phyloP scores from a whole-genome alignment of 2,888 invertebrate species.

The Atrina japonica region DNA sequence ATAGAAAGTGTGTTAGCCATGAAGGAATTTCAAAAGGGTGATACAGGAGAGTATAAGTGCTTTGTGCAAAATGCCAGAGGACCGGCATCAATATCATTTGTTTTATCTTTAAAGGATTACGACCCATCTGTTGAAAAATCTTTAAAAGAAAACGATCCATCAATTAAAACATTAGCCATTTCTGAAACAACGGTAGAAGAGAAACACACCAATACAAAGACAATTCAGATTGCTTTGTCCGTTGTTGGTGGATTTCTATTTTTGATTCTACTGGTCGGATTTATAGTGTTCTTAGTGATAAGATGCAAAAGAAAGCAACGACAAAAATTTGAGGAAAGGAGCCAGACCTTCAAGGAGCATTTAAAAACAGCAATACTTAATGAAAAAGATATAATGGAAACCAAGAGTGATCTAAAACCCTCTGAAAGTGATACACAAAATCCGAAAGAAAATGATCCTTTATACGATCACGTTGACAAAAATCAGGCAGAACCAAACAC shows the following conservation, averaged over 20 bases:
- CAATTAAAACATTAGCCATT: slow-evolving; percentile 11
- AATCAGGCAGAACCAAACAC: slow-evolving; percentile 54
- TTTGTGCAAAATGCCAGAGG: slow-evolving; percentile 68
- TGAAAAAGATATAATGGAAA: slow-evolving; percentile 43
- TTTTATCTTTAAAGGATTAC: slow-evolving; percentile 61
- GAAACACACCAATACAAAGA: slow-evolving; percentile 50
- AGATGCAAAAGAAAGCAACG: slow-evolving; percentile 59
- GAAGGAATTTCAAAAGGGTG: slow-evolving; percentile 61
- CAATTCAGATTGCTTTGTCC: slow-evolving; percentile 64
- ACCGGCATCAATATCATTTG: slow-evolving; percentile 54
- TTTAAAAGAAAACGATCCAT: slow-evolving; percentile 30
- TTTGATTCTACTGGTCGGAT: slow-evolving; percentile 55
- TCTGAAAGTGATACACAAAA: slow-evolving; percentile 6
- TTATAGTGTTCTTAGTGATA: slow-evolving; percentile 56
- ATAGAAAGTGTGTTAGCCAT: slow-evolving; percentile 61
- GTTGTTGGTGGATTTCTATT: slow-evolving; percentile 69
- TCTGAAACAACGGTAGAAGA: slow-evolving; percentile 30
- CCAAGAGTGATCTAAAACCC: slow-evolving; percentile 51
- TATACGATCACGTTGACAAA: slow-evolving; percentile 30
- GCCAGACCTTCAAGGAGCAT: slow-evolving; percentile 70
- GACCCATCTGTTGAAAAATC: slow-evolving; percentile 46
- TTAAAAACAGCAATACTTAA: slow-evolving; percentile 67
- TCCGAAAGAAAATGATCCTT: slow-evolving; percentile 38
- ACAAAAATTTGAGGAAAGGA: slow-evolving; percentile 63
- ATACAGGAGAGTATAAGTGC: slow-evolving; percentile 70